Evolutionary conservation across 2,888 invertebrate species (phyloP).

Genomic region (Eucera pruinosa): DNA sequence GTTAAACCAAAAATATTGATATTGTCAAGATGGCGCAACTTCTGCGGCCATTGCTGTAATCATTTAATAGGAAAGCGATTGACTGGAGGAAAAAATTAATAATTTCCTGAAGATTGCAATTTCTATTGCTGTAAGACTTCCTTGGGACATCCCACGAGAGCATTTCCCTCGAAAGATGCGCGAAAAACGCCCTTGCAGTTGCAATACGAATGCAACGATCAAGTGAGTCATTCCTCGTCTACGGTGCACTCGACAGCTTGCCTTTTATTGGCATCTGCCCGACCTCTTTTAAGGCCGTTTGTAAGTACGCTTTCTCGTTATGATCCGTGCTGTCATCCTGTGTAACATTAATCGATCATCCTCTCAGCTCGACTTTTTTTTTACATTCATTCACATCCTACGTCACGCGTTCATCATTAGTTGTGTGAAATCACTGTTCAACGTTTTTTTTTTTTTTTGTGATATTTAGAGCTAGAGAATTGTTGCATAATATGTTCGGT

Average conservation of each 20-base stretch:
- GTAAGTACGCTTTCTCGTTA: conserved; percentile 2
- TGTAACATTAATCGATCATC: not conserved
- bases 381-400: not conserved
- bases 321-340: not conserved
- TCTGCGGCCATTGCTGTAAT: too few relatives aligned
- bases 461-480: not conserved
- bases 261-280: conserved; percentile 41
- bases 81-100: not conserved
- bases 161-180: not conserved
- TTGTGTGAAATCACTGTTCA: not conserved
- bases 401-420: not conserved
- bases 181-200: conserved; percentile 5
- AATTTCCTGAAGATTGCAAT: not conserved
- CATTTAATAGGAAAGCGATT: too few relatives aligned
- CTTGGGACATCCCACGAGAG: not conserved
- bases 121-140: not conserved
- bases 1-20: too few relatives aligned
- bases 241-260: conserved; percentile 6
- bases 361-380: not conserved
- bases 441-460: not conserved
- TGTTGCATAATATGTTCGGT: not conserved
- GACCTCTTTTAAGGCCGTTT: conserved; percentile 36
- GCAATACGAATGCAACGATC: conserved; percentile 28
- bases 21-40: too few relatives aligned
- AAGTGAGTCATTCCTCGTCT: conserved; percentile 45